phyloP scores from a whole-genome alignment of 53 echinoderm and acorn worm genomes.

The Holothuria scabra region DNA sequence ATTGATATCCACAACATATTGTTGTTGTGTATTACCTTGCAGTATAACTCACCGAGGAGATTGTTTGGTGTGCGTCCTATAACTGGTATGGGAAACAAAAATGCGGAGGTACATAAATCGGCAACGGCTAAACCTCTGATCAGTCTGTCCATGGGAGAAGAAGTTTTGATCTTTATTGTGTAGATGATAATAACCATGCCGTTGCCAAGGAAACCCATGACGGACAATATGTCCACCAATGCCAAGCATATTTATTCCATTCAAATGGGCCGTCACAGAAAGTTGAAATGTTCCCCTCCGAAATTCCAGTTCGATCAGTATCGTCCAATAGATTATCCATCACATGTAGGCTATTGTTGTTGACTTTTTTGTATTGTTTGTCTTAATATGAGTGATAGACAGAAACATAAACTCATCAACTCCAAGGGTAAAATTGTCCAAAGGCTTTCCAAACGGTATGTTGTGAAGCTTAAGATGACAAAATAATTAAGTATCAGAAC shows the following conservation, averaged over 20 bases:
- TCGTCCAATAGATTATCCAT: no score
- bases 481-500: no score
- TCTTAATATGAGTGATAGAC: no score
- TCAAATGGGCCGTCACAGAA: slow-evolving; percentile 3
- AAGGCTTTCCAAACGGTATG: no score
- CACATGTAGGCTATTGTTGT: no score
- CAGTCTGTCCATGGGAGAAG: slow-evolving; percentile 62
- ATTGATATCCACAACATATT: slow-evolving; percentile 75
- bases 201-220: slow-evolving; percentile 71
- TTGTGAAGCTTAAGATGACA: no score
- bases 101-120: slow-evolving; percentile 65
- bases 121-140: slow-evolving; percentile 70
- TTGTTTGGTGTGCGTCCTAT: slow-evolving; percentile 29
- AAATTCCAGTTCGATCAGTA: no score
- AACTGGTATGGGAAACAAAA: slow-evolving; percentile 58
- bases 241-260: slow-evolving; percentile 38
- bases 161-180: slow-evolving; percentile 58
- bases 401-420: no score
- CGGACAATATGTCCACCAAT: slow-evolving; percentile 57
- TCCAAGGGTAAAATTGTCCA: no score
- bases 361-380: no score
- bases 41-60: slow-evolving; percentile 61
- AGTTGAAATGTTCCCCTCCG: background rate
- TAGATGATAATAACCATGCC: slow-evolving; percentile 66
- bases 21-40: slow-evolving; percentile 59